Evolutionary conservation across 2,797 vertebrate genomes (phyloP), one percentile per base, ranked within the genome.

Genomic region (Oreochromis mossambicus): DNA sequence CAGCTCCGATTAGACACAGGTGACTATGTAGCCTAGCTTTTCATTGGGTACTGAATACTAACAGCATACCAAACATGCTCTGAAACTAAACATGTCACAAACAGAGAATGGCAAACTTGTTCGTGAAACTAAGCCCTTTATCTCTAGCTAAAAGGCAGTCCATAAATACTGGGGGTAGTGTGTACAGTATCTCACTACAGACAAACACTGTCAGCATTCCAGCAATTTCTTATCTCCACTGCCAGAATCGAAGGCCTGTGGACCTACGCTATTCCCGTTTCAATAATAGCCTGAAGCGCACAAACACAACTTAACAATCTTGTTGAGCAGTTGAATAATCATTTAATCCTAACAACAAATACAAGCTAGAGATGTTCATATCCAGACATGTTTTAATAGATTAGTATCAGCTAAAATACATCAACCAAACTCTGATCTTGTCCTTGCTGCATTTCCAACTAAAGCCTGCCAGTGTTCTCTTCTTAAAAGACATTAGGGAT

Each of bases 121-220:
- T 81, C 55, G 70, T n/a, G 24, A 15, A 87, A 85, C 79, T 70
- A 29, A 77, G 66, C 21, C 54, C 78, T 90, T 94, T 92, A 94
- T 93, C 91, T 83, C 36, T 5, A 19, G 78, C 81, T 82, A 81
- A 89, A 89, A 88, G 78, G 82, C 86, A 80, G 87, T 87, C 88
- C 89, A 92, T 90, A 94, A 93, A 94, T 92, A 90, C 86, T 86
- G 79, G 21, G 70, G 83, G 88, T 79, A 87, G 61, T 87, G 89
- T 86, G 82, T 84, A 85, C 86, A 87, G 87, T 93, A 89, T 94
- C 91, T 91, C 66, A 32, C 75, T 73, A 87, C 89, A 91, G 88
- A 92, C 92, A 94, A 91, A 94, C 88, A 88, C 91, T 82, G 88
- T 88, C 89, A 89, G 90, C 90, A 94, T 95, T 95, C 93, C 93